Conservation (phyloP, 2,113 vertebrate genomes). For the Cyrtonyx montezumae region DNA sequence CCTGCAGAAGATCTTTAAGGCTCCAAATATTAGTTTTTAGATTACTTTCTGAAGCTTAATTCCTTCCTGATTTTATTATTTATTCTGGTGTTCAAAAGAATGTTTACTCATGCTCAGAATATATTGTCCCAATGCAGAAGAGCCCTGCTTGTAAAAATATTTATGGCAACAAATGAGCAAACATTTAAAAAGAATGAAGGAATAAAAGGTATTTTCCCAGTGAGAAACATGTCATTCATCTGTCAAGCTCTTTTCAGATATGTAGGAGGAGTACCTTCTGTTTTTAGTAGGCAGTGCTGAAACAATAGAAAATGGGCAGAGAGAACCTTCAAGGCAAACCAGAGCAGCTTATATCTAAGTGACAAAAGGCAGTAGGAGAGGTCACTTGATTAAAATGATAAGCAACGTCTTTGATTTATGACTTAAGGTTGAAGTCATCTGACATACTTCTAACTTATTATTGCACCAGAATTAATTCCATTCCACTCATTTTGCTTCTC, state of each 20-base stretch:
- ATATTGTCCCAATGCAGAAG: not conserved
- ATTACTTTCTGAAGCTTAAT: not conserved
- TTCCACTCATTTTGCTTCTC: rapidly evolving
- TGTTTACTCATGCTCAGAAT: not conserved
- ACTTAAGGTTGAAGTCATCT: not conserved
- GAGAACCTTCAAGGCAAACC: rapidly evolving
- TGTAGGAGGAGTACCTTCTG: not conserved
- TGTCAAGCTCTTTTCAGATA: not conserved
- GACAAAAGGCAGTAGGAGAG: not conserved
- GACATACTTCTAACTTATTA: rapidly evolving
- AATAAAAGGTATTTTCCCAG: not conserved
- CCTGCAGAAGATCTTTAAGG: not conserved
- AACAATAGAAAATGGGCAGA: rapidly evolving
- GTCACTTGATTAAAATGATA: not conserved
- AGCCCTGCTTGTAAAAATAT: not conserved
- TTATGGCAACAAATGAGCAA: not conserved
- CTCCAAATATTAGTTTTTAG: not conserved
- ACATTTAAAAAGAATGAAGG: not conserved
- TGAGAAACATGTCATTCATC: not conserved
- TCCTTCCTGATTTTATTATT: not conserved
- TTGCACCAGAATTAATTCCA: not conserved
- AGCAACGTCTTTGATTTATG: not conserved
- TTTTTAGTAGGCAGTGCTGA: not conserved
- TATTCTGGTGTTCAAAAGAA: not conserved
- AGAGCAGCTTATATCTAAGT: not conserved